phyloP scores from a whole-genome alignment of 2,113 vertebrate genomes.

The Hipposideros armiger region DNA sequence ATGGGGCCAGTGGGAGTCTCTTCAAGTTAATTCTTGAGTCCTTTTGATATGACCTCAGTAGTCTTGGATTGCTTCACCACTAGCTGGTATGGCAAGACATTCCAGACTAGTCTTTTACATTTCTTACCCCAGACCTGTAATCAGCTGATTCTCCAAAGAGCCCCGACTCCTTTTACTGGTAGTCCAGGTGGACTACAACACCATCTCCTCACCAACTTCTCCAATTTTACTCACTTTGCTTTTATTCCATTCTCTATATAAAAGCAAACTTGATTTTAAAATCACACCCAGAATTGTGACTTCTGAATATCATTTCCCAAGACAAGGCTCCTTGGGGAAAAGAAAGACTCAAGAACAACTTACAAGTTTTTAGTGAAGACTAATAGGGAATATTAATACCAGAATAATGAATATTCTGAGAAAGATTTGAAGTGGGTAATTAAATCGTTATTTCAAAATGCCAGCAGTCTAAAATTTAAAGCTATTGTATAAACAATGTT shows the following conservation, averaged over 20 bases:
- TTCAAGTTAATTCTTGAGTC: background rate
- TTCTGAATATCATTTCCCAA: background rate
- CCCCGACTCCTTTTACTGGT: background rate
- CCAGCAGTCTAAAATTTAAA: slow-evolving; percentile 5
- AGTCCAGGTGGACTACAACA: background rate
- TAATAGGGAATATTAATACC: background rate
- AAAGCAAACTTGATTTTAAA: slow-evolving; percentile 5
- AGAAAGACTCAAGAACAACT: background rate
- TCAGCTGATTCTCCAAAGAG: slow-evolving; percentile 12
- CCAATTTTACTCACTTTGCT: background rate
- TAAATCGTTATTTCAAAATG: slow-evolving; percentile 26
- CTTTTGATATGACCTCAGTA: background rate
- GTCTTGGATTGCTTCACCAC: background rate
- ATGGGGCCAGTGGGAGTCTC: background rate
- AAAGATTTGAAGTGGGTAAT: background rate
- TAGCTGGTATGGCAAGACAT: background rate
- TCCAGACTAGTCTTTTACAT: background rate
- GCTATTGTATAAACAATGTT: background rate
- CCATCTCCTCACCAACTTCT: background rate
- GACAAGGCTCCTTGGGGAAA: background rate
- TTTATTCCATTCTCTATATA: background rate
- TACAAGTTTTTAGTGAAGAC: background rate
- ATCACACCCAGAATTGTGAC: background rate
- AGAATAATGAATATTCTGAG: slow-evolving; percentile 33
- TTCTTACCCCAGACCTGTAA: slow-evolving; percentile 25